phyloP scores from a whole-genome alignment of 2,888 invertebrate species.

The Crematogaster levior region DNA sequence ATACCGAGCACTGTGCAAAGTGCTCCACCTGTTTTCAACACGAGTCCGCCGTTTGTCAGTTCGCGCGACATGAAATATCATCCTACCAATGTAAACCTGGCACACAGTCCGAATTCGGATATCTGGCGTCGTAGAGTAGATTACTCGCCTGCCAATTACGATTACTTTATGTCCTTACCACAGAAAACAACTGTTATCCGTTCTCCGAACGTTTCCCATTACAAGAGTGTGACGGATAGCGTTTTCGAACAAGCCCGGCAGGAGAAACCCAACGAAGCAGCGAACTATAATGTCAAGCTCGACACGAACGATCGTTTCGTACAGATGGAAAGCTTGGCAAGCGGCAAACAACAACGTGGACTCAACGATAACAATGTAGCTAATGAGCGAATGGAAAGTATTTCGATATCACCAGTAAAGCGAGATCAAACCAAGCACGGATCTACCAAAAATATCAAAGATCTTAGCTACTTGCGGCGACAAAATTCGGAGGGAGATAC shows the following conservation, averaged over 20 bases:
- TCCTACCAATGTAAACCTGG: slow-evolving; percentile 72
- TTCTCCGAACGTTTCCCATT: slow-evolving; percentile 82
- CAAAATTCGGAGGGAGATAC: slow-evolving; percentile 84
- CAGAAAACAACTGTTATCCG: slow-evolving; percentile 81
- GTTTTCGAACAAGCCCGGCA: slow-evolving; percentile 78
- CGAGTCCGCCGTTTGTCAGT: slow-evolving; percentile 77
- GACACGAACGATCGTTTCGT: slow-evolving; percentile 77
- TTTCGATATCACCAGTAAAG: slow-evolving; percentile 69
- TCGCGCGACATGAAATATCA: slow-evolving; percentile 79
- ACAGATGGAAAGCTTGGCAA: slow-evolving; percentile 70
- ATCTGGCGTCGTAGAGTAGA: slow-evolving; percentile 82
- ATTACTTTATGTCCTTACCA: slow-evolving; percentile 77
- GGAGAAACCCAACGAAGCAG: slow-evolving; percentile 80
- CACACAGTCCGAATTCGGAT: slow-evolving; percentile 81
- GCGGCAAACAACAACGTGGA: slow-evolving; percentile 79
- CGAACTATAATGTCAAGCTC: slow-evolving; percentile 81
- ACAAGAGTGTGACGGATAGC: slow-evolving; percentile 79
- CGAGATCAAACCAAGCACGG: slow-evolving; percentile 74
- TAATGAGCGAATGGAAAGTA: slow-evolving; percentile 75
- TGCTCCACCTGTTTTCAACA: slow-evolving; percentile 83
- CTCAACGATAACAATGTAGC: slow-evolving; percentile 75
- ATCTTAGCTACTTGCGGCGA: slow-evolving; percentile 77
- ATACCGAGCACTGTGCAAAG: slow-evolving; percentile 82
- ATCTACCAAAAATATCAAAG: slow-evolving; percentile 74
- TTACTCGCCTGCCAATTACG: slow-evolving; percentile 75